Base-by-base conservation (phyloP, 1,140 invertebrate genomes). In the Bombyx mandarina region DNA sequence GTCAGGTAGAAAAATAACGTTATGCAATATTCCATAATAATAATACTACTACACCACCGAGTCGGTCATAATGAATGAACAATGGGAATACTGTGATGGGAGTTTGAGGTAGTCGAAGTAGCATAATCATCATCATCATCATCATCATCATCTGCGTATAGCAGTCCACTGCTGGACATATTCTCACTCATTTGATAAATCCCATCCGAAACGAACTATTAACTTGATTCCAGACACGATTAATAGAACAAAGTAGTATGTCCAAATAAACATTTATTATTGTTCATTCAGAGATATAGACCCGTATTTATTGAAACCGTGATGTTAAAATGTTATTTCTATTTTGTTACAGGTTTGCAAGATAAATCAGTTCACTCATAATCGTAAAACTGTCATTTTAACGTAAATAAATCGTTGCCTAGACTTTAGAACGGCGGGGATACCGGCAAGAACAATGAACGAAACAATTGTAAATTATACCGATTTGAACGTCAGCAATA, bases 331-430 rank as follows among this genome's bases (percentile, higher is more conserved):
- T 45, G 53, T 58, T 56, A 65, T 63, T 58, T 69, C 56, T 65
- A 62, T 75, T 81, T 85, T 85, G 82, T 86, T 86, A 58, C 80
- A 86, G 82, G 68, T 73, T 57, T 50, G 43, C 35, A 65, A 62
- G 50, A 67, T 80, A 72, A 79, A 75, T 73, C 66, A 68, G 64
- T 62, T 50, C 67, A 59, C 60, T 58, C 64, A 54, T 50, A 67
- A 58, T 77, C 75, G 69, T 81, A 82, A 83, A 86, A 68, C 67
- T 63, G 72, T 70, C 80, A 56, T 61, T 66, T 67, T 58, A 66
- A 54, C 57, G 61, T 70, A 58, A 69, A 71, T 72, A 73, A 79
- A 75, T 73, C 67, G 64, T 60, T 62, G 57, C 61, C 56, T 61
- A 45, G 60, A 59, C 59, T 69, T 77, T 63, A 69, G 52, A 54